Base-by-base conservation (phyloP, 2,888 invertebrate species). In the Augochlorella aurata region DNA sequence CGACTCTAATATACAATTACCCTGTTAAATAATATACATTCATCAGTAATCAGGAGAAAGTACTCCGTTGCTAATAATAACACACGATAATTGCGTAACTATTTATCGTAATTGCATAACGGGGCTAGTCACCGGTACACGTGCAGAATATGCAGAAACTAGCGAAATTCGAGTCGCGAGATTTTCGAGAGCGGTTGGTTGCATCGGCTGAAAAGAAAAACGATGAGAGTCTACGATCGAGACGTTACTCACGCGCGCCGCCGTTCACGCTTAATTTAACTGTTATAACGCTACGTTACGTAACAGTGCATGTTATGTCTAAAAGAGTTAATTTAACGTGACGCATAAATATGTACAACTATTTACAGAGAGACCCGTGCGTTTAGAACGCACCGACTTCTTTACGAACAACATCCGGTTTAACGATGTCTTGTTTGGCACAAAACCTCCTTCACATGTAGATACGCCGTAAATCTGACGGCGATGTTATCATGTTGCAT, bases 401-500 rank as follows among this genome's bases (percentile, higher is more conserved):
- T 38, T 49, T 58, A 38, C 54, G 70, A 18, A 44, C 14, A 70
- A 68, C 50, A 9, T 24, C 49, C 21, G 69, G 44, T n/a, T 61
- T 67, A 74, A 63, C 73, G 61, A 49, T 54, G 58, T 84, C 65
- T 66, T 61, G 66, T 73, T 70, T 74, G 82, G 68, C 72, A 74
- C 74, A 66, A 52, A 61, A 68, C 65, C 63, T 82, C 69, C 77
- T 90, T 96, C 95, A 98, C 96, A 98, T 97, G 93, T 97, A 98
- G 93, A 98, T 98, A 91, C 97, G 95, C 87, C 98, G 94, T 77
- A 98, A 94, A 94, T 98, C 98, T 74, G 97, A 95, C 0, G 98
- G 96, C 0, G 98, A 97, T 4, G 98, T 98, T 88, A 98, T 98
- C 93, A 97, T 97, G 94, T 98, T 98, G 94, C 98, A 98, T 92